phyloP scores from a whole-genome alignment of 2,888 invertebrate genomes.

The Cyrtodaria siliqua region DNA sequence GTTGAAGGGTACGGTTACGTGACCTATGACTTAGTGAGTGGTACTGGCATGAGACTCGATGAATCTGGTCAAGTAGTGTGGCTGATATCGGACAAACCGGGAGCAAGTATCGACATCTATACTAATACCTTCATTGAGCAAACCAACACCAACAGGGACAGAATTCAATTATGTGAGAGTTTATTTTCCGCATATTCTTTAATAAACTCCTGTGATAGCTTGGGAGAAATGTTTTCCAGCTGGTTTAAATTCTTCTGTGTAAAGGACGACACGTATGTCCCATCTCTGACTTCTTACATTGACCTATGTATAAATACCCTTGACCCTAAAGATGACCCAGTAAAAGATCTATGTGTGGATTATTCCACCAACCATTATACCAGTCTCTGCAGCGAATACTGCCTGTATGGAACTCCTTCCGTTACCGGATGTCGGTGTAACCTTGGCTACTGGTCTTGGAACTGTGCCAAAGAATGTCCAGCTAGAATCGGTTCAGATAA shows the following conservation, averaged over 20 bases:
- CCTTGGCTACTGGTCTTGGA: constrained; percentile 60
- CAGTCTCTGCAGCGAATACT: constrained; percentile 61
- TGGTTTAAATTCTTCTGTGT: constrained; percentile 44
- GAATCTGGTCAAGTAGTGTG: constrained; percentile 32
- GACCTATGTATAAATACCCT: constrained; percentile 58
- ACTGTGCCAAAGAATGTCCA: constrained; percentile 59
- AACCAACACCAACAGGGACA: not conserved
- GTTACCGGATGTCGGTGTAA: constrained; percentile 51
- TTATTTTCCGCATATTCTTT: constrained; percentile 22
- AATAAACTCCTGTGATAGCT: constrained; percentile 28
- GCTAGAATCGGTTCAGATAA: constrained; percentile 28
- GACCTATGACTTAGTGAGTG: constrained; percentile 31
- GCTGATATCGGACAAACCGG: constrained; percentile 43
- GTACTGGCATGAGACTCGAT: constrained; percentile 32
- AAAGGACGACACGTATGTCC: constrained; percentile 50
- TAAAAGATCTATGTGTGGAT: constrained; percentile 59
- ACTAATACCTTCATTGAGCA: not conserved
- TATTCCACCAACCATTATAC: constrained; percentile 45
- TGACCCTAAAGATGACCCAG: constrained; percentile 49
- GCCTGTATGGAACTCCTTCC: constrained; percentile 49
- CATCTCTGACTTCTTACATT: constrained; percentile 51
- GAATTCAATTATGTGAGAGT: constrained; percentile 20
- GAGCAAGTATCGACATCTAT: not conserved
- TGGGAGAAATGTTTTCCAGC: constrained; percentile 24
- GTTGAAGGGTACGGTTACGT: constrained; percentile 49